These are phyloP conservation scores for Regulus satrapa DNA, from an alignment of 2,113 vertebrate genomes.

Conservation along the genomic window DNA sequence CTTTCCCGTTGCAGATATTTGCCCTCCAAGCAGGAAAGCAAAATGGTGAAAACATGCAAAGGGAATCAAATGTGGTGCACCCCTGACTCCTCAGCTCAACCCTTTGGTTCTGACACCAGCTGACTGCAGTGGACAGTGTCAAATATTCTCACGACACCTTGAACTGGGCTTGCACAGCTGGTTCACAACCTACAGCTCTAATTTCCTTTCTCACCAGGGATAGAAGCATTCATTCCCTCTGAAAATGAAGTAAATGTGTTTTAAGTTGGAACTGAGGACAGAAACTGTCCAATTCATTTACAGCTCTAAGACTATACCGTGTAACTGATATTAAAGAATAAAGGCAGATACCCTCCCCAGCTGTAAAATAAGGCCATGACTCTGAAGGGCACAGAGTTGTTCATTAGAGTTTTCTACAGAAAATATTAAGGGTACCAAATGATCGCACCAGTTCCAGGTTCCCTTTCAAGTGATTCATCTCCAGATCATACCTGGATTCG, in stretches of 20 bases:
- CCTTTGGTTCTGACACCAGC: background rate
- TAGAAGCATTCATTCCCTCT: background rate
- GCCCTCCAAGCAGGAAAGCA: background rate
- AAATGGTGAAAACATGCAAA: background rate
- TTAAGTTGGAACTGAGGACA: background rate
- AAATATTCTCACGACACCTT: background rate
- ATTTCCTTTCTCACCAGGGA: background rate
- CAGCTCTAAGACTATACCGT: background rate
- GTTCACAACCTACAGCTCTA: background rate
- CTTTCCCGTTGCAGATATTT: background rate
- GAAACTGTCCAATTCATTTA: background rate
- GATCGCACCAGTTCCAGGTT: slow-evolving; percentile 31
- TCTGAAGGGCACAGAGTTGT: background rate
- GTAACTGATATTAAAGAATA: slow-evolving; percentile 11
- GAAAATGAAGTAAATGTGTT: slow-evolving; percentile 20
- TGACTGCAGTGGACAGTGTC: background rate
- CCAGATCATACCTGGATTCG: slow-evolving; percentile 41
- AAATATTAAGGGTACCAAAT: slow-evolving; percentile 18
- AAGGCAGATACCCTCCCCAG: slow-evolving; percentile 28
- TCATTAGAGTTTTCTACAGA: slow-evolving; percentile 41
- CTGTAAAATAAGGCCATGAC: slow-evolving; percentile 46
- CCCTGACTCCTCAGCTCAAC: background rate
- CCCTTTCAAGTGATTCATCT: slow-evolving; percentile 47
- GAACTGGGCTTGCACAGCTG: slow-evolving; percentile 1
- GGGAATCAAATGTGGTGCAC: background rate